Percentiles rank a stretch among this genome's conserved stretches.
Evolutionary conservation across 2,888 invertebrate species (phyloP).

Genomic region (Papilio demoleus): DNA sequence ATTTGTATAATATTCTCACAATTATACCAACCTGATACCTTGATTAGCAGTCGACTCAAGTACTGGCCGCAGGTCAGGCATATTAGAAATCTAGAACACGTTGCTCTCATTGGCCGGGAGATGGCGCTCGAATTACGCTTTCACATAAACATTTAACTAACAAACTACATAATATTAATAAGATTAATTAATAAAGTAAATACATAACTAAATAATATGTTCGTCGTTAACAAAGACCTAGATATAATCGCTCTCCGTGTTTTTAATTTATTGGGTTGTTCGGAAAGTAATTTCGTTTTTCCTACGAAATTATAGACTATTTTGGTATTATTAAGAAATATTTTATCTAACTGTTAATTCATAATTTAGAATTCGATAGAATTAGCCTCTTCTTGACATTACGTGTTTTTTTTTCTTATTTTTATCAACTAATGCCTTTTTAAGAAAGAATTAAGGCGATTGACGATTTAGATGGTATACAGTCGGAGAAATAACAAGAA

Average conservation of each 20-base stretch:
- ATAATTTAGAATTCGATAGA: no score
- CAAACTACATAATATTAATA: not conserved
- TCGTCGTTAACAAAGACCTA: not conserved
- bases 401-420: no score
- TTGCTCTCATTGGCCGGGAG: constrained; percentile 25
- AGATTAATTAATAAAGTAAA: not conserved
- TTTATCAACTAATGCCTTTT: no score
- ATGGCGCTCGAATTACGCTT: constrained; percentile 27
- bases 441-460: not conserved
- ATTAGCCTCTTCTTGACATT: no score
- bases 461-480: not conserved
- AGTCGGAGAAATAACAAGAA: not conserved
- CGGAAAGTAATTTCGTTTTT: no score
- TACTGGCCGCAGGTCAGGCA: constrained; percentile 4
- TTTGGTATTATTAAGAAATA: no score
- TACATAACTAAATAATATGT: not conserved
- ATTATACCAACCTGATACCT: constrained; percentile 5
- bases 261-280: no score
- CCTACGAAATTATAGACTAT: no score
- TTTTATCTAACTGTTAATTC: no score
- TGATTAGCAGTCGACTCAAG: constrained; percentile 13
- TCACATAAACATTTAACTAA: constrained; percentile 3
- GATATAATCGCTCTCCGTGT: not conserved
- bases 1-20: not conserved
- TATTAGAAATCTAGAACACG: constrained; percentile 31